Conservation (phyloP, 2,797 vertebrate species). For the Podarcis lilfordi region DNA sequence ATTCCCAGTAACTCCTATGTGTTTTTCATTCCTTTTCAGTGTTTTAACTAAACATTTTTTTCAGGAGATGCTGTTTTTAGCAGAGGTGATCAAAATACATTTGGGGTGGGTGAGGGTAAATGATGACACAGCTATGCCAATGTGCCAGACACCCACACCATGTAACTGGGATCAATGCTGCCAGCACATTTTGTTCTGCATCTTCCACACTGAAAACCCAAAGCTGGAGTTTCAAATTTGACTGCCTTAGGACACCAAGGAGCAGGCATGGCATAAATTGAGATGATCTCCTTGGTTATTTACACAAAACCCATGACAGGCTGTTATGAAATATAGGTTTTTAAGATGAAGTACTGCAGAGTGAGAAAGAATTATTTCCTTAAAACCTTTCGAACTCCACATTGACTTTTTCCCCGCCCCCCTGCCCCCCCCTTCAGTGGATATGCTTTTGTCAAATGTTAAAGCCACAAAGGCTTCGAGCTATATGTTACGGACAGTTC, state of each 20-base stretch:
- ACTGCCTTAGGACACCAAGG: neutral
- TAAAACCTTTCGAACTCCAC: neutral
- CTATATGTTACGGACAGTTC: constrained; percentile 82
- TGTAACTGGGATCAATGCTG: neutral
- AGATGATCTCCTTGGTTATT: constrained; percentile 1
- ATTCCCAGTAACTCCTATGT: constrained; percentile 65
- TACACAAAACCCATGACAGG: neutral
- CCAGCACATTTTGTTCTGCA: neutral
- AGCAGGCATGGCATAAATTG: neutral
- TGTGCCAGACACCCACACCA: neutral
- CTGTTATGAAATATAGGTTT: neutral
- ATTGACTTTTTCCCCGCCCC: neutral
- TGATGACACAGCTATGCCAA: neutral
- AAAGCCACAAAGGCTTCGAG: constrained; percentile 81
- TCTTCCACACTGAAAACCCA: neutral
- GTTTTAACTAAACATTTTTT: constrained; percentile 49
- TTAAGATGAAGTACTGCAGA: constrained; percentile 17
- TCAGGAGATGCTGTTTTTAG: constrained; percentile 26
- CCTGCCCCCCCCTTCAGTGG: constrained; percentile 16
- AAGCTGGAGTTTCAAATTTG: neutral
- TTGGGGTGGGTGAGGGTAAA: neutral
- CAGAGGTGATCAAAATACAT: constrained; percentile 8
- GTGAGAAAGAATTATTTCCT: constrained; percentile 40
- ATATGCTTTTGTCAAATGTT: constrained; percentile 54
- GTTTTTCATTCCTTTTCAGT: constrained; percentile 40